Evolutionary conservation across 2,888 invertebrate genomes (phyloP).

Genomic region (Sarcophaga carnaria): DNA sequence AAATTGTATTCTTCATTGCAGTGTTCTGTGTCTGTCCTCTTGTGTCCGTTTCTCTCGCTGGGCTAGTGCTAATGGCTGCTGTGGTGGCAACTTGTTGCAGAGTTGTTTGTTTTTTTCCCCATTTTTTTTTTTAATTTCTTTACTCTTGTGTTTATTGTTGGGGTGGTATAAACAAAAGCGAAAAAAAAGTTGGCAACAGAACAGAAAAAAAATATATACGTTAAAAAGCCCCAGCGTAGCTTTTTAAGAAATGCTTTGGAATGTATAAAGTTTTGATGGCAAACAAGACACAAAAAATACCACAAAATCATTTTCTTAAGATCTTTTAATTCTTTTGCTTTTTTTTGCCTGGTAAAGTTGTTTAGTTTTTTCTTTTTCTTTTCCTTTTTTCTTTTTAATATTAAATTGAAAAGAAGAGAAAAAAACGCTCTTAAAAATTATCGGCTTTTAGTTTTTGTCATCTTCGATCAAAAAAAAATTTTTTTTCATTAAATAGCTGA

Average conservation of each 20-base stretch:
- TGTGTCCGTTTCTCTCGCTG: too few species aligned
- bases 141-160: constrained; percentile 23
- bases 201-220: background rate
- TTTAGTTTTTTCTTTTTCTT: too few species aligned
- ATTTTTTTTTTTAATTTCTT: constrained; percentile 22
- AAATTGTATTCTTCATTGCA: background rate
- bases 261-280: constrained; percentile 64
- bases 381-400: too few species aligned
- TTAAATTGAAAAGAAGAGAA: too few species aligned
- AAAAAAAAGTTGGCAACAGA: background rate
- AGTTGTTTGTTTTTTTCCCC: constrained; percentile 12
- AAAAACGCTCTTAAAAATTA: constrained; percentile 28
- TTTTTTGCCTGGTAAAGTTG: too few species aligned
- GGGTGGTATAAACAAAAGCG: constrained; percentile 48
- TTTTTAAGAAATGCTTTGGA: constrained; percentile 63
- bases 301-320: constrained; percentile 43
- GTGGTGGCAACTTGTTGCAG: constrained; percentile 32
- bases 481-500: background rate
- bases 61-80: constrained; percentile 61
- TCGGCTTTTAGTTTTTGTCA: background rate
- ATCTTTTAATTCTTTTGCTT: constrained; percentile 1
- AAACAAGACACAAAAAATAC: constrained; percentile 26
- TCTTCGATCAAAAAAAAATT: background rate
- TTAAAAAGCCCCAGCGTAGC: constrained; percentile 20
- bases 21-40: background rate